Evolutionary conservation across 2,888 invertebrate genomes (phyloP), one percentile per base, ranked within the genome.

Genomic region (Chrysina gloriosa): DNA sequence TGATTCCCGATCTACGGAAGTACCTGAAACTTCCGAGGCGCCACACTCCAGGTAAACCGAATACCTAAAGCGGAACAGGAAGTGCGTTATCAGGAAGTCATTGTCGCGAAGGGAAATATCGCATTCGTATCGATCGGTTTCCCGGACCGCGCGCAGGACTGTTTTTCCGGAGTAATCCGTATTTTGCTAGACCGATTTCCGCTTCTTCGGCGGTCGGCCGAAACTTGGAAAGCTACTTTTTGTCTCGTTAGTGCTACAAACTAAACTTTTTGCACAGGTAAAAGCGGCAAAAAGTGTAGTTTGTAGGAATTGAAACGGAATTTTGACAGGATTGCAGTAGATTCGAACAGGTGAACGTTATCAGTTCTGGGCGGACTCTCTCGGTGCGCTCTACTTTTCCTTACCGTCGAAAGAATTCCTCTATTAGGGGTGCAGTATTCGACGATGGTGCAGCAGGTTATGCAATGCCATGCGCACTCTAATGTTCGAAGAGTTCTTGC

Each of bases 21-120:
- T 77, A 82, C 11, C 16, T 39, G 11, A 1, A n/a, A n/a, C n/a
- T n/a, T n/a, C n/a, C n/a, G n/a, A n/a, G n/a, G n/a, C n/a, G 3
- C 1, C 7, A 11, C 4, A 52, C 14, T 31, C 2, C 31, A 52
- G 58, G 39, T 58, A 58, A 39, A 39, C 19, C 7, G 25, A 39
- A 39, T 14, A 58, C 81, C 81, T 81, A 77, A 76, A 77, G 74
- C 70, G 73, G 75, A 77, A 71, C 80, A 77, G 81, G 81, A 81
- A 80, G 79, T 80, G 63, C 66, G n/a, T 25, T 72, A 79, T 63
- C 80, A 81, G 81, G 80, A 75, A 48, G 64, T 47, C 78, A 81
- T 67, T 61, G 69, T 16, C 29, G 9, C 50, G 25, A 63, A 63
- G 72, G 65, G 64, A 48, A 48, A 52, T 52, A 48, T 25, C 9